These are phyloP conservation scores for Nymphalis c-album DNA, from an alignment of 2,888 invertebrate species.

Conservation along the genomic window DNA sequence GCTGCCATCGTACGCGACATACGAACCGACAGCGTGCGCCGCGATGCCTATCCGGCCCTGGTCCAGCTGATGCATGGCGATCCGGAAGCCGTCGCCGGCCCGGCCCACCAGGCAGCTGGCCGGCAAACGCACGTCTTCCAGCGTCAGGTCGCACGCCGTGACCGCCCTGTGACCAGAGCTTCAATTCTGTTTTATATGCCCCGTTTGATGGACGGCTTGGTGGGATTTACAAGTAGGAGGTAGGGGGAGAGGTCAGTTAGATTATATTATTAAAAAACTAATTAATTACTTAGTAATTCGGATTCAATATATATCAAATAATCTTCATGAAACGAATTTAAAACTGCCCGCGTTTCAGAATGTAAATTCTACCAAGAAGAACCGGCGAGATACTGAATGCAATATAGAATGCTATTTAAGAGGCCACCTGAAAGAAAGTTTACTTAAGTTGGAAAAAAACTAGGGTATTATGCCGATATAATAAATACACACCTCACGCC, in stretches of 20 bases:
- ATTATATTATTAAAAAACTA: too few relatives aligned
- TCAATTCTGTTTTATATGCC: constrained; percentile 56
- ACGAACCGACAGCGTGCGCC: constrained; percentile 85
- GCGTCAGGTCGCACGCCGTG: constrained; percentile 85
- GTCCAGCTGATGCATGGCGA: constrained; percentile 87
- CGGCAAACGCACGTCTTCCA: constrained; percentile 85
- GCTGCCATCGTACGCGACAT: neutral
- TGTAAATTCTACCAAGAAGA: too few relatives aligned
- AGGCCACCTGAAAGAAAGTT: too few relatives aligned
- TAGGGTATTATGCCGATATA: neutral
- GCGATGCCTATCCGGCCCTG: constrained; percentile 88
- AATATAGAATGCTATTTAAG: too few relatives aligned
- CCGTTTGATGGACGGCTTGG: constrained; percentile 42
- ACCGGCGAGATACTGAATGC: too few relatives aligned
- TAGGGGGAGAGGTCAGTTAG: too few relatives aligned
- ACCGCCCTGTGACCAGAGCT: constrained; percentile 79
- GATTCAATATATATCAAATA: too few relatives aligned
- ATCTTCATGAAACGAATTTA: too few relatives aligned
- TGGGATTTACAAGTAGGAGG: neutral
- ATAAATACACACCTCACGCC: constrained; percentile 81
- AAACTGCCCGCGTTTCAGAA: too few relatives aligned
- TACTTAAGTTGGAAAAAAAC: neutral
- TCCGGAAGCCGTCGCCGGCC: constrained; percentile 85
- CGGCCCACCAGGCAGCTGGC: constrained; percentile 75
- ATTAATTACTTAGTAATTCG: too few relatives aligned